These are phyloP conservation scores for Phodopus roborovskii DNA, from an alignment of 2,113 vertebrate species.

Conservation along the genomic window DNA sequence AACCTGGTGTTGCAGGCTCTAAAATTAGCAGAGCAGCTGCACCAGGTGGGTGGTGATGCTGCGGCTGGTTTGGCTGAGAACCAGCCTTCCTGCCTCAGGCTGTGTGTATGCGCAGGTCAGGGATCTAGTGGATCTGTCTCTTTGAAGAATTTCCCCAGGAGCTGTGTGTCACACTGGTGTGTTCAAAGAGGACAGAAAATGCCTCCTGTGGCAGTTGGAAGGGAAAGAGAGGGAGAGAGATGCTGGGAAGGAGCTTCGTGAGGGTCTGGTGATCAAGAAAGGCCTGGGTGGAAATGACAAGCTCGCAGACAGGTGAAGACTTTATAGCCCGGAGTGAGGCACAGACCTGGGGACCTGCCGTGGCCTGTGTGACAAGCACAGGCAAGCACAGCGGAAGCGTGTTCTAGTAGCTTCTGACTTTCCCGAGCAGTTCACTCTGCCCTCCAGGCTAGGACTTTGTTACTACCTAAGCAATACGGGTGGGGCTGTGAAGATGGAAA, in stretches of 20 bases:
- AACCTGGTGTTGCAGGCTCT: slow-evolving; percentile 40
- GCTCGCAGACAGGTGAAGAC: not conserved
- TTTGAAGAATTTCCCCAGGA: slow-evolving; percentile 53
- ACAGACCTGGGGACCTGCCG: not conserved
- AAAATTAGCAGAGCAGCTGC: slow-evolving; percentile 70
- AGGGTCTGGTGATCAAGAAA: not conserved
- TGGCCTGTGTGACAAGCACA: not conserved
- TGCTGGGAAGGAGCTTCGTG: not conserved
- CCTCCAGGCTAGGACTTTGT: not conserved
- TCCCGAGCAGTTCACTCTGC: not conserved
- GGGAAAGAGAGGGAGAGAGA: not conserved
- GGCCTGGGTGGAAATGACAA: not conserved
- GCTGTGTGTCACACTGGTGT: not conserved
- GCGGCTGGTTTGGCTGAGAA: not conserved
- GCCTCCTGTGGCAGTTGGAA: not conserved
- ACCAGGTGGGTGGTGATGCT: not conserved
- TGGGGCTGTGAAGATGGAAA: not conserved
- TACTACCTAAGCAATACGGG: not conserved
- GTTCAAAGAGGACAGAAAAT: not conserved
- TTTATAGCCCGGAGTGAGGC: not conserved
- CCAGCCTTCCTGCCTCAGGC: not conserved
- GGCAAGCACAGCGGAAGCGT: not conserved
- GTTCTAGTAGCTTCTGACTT: not conserved
- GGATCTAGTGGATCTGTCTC: slow-evolving; percentile 31
- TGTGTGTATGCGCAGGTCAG: not conserved